Percentiles rank a stretch among this genome's conserved stretches.
Conservation (phyloP, 2,888 invertebrate species). For the Pollenia angustigena region DNA sequence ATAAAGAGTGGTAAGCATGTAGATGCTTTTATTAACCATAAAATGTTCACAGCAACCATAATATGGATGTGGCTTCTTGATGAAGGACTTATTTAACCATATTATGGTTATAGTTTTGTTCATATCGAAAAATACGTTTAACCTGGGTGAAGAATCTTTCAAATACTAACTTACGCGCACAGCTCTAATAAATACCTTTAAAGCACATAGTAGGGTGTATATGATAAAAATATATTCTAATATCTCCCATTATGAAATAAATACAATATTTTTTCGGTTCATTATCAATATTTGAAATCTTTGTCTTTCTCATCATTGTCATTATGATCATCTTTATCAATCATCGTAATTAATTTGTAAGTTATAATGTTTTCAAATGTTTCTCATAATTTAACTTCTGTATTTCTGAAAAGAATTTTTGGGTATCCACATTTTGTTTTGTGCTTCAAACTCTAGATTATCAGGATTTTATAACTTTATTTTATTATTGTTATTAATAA, state of each 20-base stretch:
- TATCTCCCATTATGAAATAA: no score
- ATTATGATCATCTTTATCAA: slow-evolving; percentile 39
- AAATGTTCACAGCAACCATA: no score
- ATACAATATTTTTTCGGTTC: neutral
- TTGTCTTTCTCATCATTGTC: slow-evolving; percentile 26
- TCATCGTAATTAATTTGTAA: slow-evolving; percentile 70
- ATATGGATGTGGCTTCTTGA: no score
- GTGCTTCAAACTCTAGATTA: slow-evolving; percentile 51
- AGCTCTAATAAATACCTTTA: no score
- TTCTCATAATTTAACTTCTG: slow-evolving; percentile 69
- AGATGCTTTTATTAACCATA: no score
- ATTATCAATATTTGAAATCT: slow-evolving; percentile 1
- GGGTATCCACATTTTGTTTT: slow-evolving; percentile 7
- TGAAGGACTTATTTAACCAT: no score
- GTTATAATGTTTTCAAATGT: slow-evolving; percentile 60
- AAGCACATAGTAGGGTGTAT: neutral
- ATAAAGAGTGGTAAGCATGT: no score
- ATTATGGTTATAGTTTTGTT: no score
- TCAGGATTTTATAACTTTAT: slow-evolving; percentile 68
- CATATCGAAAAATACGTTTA: no score
- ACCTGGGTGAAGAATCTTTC: no score
- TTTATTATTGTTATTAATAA: slow-evolving; percentile 64
- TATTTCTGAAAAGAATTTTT: slow-evolving; percentile 13
- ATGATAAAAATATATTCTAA: neutral
- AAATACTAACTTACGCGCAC: no score